Conservation (phyloP, 2,888 invertebrate species). For the Cordilura impudica region DNA sequence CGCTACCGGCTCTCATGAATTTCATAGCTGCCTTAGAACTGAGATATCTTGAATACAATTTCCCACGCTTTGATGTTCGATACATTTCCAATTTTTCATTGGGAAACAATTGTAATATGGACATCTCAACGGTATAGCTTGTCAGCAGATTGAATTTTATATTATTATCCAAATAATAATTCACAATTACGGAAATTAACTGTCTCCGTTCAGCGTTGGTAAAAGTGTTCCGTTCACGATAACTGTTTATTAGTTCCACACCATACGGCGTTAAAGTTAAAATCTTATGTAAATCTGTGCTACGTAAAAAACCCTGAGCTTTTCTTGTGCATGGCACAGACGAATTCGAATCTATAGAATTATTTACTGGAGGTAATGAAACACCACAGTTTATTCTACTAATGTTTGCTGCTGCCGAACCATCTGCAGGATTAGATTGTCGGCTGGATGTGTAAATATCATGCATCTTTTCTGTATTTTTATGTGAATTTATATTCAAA, state of each 20-base stretch:
- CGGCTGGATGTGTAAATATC: no score
- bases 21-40: slow-evolving; percentile 49
- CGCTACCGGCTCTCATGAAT: neutral
- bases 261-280: slow-evolving; percentile 61
- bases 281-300: slow-evolving; percentile 21
- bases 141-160: slow-evolving; percentile 68
- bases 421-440: neutral
- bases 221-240: slow-evolving; percentile 65
- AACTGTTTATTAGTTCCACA: slow-evolving; percentile 64
- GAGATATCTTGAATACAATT: slow-evolving; percentile 70
- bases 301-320: neutral
- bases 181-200: slow-evolving; percentile 70
- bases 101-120: slow-evolving; percentile 69
- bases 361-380: no score
- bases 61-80: slow-evolving; percentile 71
- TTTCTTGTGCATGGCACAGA: no score
- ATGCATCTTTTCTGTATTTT: no score
- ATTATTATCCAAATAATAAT: slow-evolving; percentile 69
- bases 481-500: neutral
- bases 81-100: slow-evolving; percentile 68
- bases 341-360: no score
- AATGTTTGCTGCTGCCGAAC: neutral
- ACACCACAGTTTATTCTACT: no score
- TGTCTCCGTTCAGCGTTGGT: slow-evolving; percentile 67
- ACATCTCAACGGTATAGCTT: slow-evolving; percentile 69